Base-by-base conservation (phyloP, 2,888 invertebrate genomes). In the Dione juno region DNA sequence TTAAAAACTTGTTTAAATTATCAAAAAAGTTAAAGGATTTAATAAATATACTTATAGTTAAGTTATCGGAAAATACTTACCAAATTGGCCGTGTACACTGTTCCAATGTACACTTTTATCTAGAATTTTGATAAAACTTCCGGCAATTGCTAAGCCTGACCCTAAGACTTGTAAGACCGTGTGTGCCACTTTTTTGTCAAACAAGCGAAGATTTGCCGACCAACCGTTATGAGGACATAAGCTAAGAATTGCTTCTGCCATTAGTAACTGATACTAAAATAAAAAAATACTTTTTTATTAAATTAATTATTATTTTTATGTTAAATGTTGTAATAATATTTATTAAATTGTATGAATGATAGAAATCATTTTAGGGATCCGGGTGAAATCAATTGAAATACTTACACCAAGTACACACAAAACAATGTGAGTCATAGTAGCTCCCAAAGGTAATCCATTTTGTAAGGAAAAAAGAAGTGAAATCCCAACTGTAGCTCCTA, bases 391-490 rank as follows among this genome's bases (percentile, higher is more conserved):
- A 37, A 57, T 48, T 5, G 1, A 19, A 53, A 61, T 63, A 86
- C 92, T 89, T 76, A 92, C 92, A 80, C 92, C 92, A 65, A 88
- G 70, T 14, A 90, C 88, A 77, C 91, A 91, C 59, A 91, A 75
- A 6, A 87, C 71, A 35, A 90, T 82, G 72, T 92, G 91, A 53
- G 82, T 69, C 28, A 77, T 73, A 9, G 86, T 88, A 0, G 82
- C 73, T 64, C 78, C 77, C 7, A 87, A 21, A 0, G 88, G 87
- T 9, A 81, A 13, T 35, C 85, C 86, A 74, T 71, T 71, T 69
- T 82, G 80, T 9, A 88, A 82, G 1, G 86, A 78, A 67, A 79
- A 90, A 10, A 85, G 37, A 0, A 88, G 13, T 3, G 73, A 67
- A 7, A 83, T 72, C 28, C 85, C 86, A 2, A 87, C 86, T 7